phyloP scores from a whole-genome alignment of 1,140 invertebrate species.

The Oedothorax gibbosus region DNA sequence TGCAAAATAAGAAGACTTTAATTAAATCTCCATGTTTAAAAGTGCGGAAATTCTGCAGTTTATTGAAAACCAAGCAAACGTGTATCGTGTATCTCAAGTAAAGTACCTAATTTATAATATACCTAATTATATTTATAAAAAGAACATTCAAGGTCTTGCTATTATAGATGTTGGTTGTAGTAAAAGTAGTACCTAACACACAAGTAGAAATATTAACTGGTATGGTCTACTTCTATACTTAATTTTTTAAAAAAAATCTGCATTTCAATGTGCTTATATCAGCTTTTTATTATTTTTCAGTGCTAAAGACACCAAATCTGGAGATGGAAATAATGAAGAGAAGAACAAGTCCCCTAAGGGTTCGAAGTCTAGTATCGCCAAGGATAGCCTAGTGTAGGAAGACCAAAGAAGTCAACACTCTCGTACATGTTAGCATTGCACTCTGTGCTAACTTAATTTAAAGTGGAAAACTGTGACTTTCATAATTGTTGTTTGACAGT shows the following conservation, averaged over 20 bases:
- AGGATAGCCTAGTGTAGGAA: conserved; percentile 62
- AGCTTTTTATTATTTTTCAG: conserved; percentile 24
- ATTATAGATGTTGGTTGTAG: not conserved
- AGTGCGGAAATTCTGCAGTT: not conserved
- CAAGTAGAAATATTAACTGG: conserved; percentile 44
- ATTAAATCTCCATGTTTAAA: too few species aligned
- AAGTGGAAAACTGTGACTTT: conserved; percentile 48
- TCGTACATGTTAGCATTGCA: conserved; percentile 12
- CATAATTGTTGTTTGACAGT: conserved; percentile 55
- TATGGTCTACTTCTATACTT: conserved; percentile 42
- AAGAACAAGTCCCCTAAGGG: conserved; percentile 63
- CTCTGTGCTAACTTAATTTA: conserved; percentile 42
- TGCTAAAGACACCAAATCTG: conserved; percentile 59
- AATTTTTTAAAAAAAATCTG: not conserved
- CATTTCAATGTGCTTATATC: not conserved
- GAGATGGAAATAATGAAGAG: conserved; percentile 53
- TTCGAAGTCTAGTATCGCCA: conserved; percentile 63
- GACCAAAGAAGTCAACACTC: conserved; percentile 45
- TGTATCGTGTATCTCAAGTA: too few species aligned
- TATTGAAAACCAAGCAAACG: not conserved
- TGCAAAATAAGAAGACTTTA: too few species aligned
- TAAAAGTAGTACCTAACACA: conserved; percentile 42
- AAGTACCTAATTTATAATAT: too few species aligned
- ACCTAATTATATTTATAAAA: not conserved
- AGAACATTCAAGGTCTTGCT: conserved; percentile 22